A percentile compares a stretch with the other conserved stretches of the same genome.
Evolutionary conservation across 2,888 invertebrate species (phyloP).

Genomic region (Cataglyphis albicans): DNA sequence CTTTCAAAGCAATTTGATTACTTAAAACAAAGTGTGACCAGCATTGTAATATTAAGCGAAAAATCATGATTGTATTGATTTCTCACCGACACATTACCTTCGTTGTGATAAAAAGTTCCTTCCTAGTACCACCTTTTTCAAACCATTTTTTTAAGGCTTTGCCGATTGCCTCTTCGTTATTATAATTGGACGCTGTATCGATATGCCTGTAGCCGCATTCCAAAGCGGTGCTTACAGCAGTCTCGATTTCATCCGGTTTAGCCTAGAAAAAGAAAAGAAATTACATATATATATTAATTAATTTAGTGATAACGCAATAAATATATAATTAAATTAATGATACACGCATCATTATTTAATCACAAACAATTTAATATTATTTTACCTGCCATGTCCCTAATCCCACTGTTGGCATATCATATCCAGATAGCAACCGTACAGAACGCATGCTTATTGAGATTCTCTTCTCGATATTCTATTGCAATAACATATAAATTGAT

Average conservation of each 20-base stretch:
- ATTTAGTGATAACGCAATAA: neutral
- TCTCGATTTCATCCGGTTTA: constrained; percentile 89
- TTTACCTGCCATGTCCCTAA: constrained; percentile 91
- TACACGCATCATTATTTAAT: constrained; percentile 5
- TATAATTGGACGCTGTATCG: constrained; percentile 93
- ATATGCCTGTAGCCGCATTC: constrained; percentile 91
- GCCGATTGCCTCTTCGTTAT: constrained; percentile 92
- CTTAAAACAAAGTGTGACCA: neutral
- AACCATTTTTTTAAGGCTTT: constrained; percentile 90
- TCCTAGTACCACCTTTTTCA: constrained; percentile 88
- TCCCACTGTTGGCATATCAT: constrained; percentile 90
- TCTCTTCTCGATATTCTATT: constrained; percentile 21
- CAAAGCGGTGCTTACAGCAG: constrained; percentile 89
- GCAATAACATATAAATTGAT: constrained; percentile 25
- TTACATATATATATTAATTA: neutral
- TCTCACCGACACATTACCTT: constrained; percentile 87
- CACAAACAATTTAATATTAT: constrained; percentile 16
- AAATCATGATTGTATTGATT: neutral
- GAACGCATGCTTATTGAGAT: constrained; percentile 73
- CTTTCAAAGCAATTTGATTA: constrained; percentile 3
- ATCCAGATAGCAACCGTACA: constrained; percentile 83
- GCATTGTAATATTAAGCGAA: neutral
- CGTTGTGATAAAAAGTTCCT: constrained; percentile 93
- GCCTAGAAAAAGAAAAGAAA: constrained; percentile 85
- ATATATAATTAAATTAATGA: neutral